Base-by-base conservation (phyloP, 2,888 invertebrate species). In the Morinoia aosen region DNA sequence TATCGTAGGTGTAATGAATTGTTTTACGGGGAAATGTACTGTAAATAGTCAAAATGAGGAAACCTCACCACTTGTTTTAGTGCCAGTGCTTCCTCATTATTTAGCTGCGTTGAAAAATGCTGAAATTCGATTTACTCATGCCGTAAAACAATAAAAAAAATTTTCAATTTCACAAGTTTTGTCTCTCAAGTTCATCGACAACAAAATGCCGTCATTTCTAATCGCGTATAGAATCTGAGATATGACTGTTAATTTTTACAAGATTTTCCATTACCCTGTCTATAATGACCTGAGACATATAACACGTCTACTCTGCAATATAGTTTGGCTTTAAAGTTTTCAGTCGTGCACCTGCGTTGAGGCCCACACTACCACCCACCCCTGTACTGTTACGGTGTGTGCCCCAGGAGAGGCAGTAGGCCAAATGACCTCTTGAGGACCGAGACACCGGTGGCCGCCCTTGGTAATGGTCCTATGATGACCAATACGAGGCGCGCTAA, bases 401-500 rank as follows among this genome's bases (percentile, higher is more conserved):
- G 76, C 33, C 76, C 76, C 76, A 76, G 76, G 76, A 76, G 90
- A 48, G 90, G 90, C 90, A 40, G 90, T 90, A 48, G 48, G 33
- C 57, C 57, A 93, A 93, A 93, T 57, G 93, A 48, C 90, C 90
- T 90, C 90, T 90, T 90, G 90, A 90, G 48, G 48, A 57, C 93
- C 93, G 56, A 19, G 33, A 57, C n/a, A 48, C 57, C 33, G 93
- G 93, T 93, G 48, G 93, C 48, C 57, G 93, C 48, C 48, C 48
- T 12, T 39, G 57, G 93, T 93, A 93, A 93, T 93, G 93, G 93
- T 93, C 25, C 93, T 57, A 93, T 93, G 57, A 93, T 93, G 93
- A 93, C 93, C 93, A 93, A 93, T 93, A 93, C 93, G 48, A 93
- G 93, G 57, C 25, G 39, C 93, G 57, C 93, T 93, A 93, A 93